Conservation (phyloP, 2,797 vertebrate genomes). For the Chaetophractus vellerosus region DNA sequence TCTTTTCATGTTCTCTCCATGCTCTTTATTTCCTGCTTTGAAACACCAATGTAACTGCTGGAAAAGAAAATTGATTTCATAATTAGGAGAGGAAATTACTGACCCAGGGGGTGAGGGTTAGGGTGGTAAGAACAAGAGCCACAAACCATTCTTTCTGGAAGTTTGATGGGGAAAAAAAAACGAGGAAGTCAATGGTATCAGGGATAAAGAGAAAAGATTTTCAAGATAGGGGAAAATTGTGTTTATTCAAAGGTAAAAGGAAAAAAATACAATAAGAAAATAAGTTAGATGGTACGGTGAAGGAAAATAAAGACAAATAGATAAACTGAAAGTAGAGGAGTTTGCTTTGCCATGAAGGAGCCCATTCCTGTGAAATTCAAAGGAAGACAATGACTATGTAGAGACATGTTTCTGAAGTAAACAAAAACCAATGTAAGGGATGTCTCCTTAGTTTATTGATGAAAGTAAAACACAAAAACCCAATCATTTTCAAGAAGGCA, state of each 20-base stretch:
- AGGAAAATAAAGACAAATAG: slow-evolving; percentile 8
- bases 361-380: slow-evolving; percentile 2
- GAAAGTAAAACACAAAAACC: slow-evolving; percentile 6
- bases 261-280: background rate
- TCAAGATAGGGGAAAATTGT: background rate
- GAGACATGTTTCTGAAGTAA: slow-evolving; percentile 1
- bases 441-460: background rate
- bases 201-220: background rate
- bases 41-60: slow-evolving; percentile 28
- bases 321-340: background rate
- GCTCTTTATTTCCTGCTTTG: slow-evolving; percentile 53
- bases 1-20: slow-evolving; percentile 14
- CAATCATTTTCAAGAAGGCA: background rate
- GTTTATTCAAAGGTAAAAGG: slow-evolving; percentile 40
- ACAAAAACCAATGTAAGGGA: background rate
- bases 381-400: background rate
- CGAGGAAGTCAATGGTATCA: background rate
- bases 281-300: background rate
- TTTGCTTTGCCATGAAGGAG: background rate
- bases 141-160: slow-evolving; percentile 60
- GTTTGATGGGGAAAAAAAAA: background rate
- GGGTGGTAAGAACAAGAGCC: background rate
- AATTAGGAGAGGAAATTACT: slow-evolving; percentile 30
- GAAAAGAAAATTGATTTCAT: slow-evolving; percentile 29
- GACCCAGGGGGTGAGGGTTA: background rate